Evolutionary conservation across 2,113 vertebrate genomes (phyloP), one percentile per base, ranked within the genome.

Genomic region (Chaetodon auriga): DNA sequence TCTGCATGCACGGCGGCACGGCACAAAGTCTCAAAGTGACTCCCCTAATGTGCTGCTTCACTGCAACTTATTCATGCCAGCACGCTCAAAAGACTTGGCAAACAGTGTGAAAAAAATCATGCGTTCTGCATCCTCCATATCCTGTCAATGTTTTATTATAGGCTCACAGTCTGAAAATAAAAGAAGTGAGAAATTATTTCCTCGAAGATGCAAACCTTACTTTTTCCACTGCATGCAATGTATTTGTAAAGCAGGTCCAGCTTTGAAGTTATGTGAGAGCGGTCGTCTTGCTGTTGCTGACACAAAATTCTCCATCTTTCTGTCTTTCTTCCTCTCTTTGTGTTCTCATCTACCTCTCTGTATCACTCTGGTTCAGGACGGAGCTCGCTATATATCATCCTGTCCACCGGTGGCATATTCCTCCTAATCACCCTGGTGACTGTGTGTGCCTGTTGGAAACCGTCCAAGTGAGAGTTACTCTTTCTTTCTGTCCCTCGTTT

Each of bases 381-480:
- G 86, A 99, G 98, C 76, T 99, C 98, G 10, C 97, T 99, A 76
- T 99, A 99, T 91, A 99, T 99, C 93, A 99, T 99, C 94, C 94
- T 99, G 82, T 97, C 97, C 87, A 99, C 97, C 0, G 98, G 98
- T 0, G 97, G 98, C 75, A 99, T 99, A 92, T 99, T 99, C 90
- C 95, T 99, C 79, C 96, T 99, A 0, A 97, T 99, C 94, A 99
- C 98, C 82, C 93, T 99, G 96, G 98, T 99, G 92, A 98, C 97
- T 0, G 97, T 99, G 85, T 99, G 98, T 16, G 97, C 98, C 90
- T 99, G 98, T 93, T 99, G 98, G 98, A 99, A 98, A 86, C 98
- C 98, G 1, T 97, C 97, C 87, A 99, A 97, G 97, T 98, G 95
- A 12, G 95, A 87, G 36, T 66, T 36, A 43, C 51, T 60, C 23